Evolutionary conservation across 2,797 vertebrate species (phyloP).

Genomic region (Ctenosaura bakeri): DNA sequence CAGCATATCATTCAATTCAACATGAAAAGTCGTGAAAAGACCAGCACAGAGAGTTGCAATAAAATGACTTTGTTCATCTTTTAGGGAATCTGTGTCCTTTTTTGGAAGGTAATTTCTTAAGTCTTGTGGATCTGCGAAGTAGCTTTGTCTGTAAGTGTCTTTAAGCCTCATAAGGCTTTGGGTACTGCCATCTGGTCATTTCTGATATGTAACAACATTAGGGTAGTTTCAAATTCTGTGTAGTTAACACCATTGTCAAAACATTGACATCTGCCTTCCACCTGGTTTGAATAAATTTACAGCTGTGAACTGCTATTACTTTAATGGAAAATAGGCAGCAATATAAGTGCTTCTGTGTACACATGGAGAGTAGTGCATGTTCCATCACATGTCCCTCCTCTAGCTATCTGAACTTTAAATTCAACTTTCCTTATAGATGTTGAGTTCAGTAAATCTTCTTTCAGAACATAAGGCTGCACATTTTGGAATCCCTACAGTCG

Average conservation of each 20-base stretch:
- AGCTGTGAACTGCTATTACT: constrained; percentile 25
- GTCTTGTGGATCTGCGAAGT: not conserved
- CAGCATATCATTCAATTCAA: not conserved
- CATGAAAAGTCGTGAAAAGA: not conserved
- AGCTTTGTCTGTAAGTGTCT: constrained; percentile 11
- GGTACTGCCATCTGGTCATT: constrained; percentile 33
- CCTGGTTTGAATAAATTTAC: constrained; percentile 25
- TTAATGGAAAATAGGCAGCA: constrained; percentile 26
- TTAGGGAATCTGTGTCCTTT: not conserved
- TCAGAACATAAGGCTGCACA: not conserved
- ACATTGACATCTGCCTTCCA: constrained; percentile 37
- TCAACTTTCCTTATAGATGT: not conserved
- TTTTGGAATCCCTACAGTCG: not conserved
- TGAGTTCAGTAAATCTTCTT: not conserved
- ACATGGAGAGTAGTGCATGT: not conserved
- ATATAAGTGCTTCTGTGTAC: constrained; percentile 5
- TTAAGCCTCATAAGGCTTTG: constrained; percentile 33
- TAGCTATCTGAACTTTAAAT: not conserved
- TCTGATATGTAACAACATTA: constrained; percentile 19
- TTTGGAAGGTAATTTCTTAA: constrained; percentile 17
- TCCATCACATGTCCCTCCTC: not conserved
- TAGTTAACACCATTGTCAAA: constrained; percentile 28
- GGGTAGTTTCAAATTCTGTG: constrained; percentile 8
- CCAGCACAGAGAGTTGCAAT: not conserved
- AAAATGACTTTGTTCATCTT: not conserved